phyloP scores from a whole-genome alignment of 2,888 invertebrate species.

The Alviniconcha strummeri region DNA sequence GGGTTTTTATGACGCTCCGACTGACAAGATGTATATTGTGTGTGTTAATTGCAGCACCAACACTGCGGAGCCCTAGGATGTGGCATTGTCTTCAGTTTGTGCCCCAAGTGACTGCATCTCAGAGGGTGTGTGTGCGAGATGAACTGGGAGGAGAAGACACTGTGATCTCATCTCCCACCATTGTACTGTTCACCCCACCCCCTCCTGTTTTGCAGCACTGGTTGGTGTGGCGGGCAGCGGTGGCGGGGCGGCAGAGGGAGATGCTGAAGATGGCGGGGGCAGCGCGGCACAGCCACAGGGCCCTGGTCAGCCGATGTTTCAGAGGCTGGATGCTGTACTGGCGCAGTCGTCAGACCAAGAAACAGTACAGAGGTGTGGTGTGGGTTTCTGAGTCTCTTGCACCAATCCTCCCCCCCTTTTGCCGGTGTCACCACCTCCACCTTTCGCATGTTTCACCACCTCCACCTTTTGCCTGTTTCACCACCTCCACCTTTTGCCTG shows the following conservation, averaged over 20 bases:
- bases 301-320: conserved; percentile 47
- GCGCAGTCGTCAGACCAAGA: conserved; percentile 46
- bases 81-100: too few relatives aligned
- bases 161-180: too few relatives aligned
- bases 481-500: not conserved
- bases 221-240: conserved; percentile 56
- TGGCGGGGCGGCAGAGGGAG: conserved; percentile 42
- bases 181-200: too few relatives aligned
- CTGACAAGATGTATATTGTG: too few relatives aligned
- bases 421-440: not conserved
- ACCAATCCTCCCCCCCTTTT: not conserved
- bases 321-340: conserved; percentile 52
- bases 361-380: conserved; percentile 49
- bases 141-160: too few relatives aligned
- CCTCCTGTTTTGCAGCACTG: conserved; percentile 51
- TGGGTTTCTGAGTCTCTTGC: not conserved
- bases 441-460: not conserved
- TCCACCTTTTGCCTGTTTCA: not conserved
- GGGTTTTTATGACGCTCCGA: too few relatives aligned
- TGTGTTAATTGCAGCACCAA: too few relatives aligned
- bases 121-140: too few relatives aligned
- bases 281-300: conserved; percentile 49
- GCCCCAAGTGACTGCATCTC: too few relatives aligned
- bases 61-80: too few relatives aligned
- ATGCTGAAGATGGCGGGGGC: conserved; percentile 53